Evolutionary conservation across 2,888 invertebrate genomes (phyloP), one percentile per base, ranked within the genome.

Genomic region (Parthenolecanium corni): DNA sequence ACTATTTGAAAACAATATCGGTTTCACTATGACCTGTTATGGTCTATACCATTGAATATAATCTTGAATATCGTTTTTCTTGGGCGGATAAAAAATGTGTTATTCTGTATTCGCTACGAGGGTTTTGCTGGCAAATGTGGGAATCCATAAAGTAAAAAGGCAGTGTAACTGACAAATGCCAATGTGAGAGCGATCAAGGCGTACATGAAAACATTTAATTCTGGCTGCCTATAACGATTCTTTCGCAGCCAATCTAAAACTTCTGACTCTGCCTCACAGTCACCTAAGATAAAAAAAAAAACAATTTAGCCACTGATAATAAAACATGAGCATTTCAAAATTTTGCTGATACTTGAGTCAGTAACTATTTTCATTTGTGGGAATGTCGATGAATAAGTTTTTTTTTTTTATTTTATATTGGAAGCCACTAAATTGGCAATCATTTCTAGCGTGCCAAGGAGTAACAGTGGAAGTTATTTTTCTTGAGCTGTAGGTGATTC

Each of bases 161-260:
- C 86, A 16, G 93, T 93, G 74, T 93, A 93, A 76, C 91, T 80
- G 44, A 91, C 79, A 72, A 93, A 93, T 52, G 88, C 86, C 71
- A 89, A 78, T 61, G 87, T 85, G 67, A 93, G 82, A 21, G 90
- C 89, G 72, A 90, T 82, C 69, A 92, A 78, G 56, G 89, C 89
- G 74, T 92, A 93, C 92, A 93, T 93, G 74, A 93, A 93, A 69
- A 93, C 83, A 73, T 91, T 93, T 47, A 93, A 76, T 74, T 93
- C 93, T 0, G 93, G 92, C 71, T 91, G 91, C 56, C 91, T 82
- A 78, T 90, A 93, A 69, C 93, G 82, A 74, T 93, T 92, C 76
- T 92, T 93, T 69, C 90, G 82, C 68, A 93, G 77, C 93, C 93
- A 93, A 70, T 92, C 92, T 67, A 93, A 76, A 18, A 93, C 91